Evolutionary conservation across 2,888 invertebrate species (phyloP).

Genomic region (Habroteleia sp.): DNA sequence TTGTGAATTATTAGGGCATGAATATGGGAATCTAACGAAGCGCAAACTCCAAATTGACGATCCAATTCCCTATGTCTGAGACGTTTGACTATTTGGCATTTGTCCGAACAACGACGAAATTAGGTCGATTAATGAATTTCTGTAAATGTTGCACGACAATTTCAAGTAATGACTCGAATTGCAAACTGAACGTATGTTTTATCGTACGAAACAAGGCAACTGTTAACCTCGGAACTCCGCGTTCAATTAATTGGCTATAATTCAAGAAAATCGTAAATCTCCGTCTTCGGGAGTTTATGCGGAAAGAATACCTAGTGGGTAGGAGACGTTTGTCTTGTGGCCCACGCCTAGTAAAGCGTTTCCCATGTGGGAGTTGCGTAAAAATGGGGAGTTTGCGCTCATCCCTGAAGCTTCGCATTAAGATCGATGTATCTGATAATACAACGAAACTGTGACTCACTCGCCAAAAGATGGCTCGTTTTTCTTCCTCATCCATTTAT

Average conservation of each 20-base stretch:
- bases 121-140: constrained; percentile 47
- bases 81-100: constrained; percentile 16
- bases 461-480: constrained; percentile 41
- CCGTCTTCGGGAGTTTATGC: constrained; percentile 54
- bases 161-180: constrained; percentile 2
- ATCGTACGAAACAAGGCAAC: constrained; percentile 18
- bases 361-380: constrained; percentile 71
- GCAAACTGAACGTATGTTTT: background rate
- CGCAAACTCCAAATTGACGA: constrained; percentile 12
- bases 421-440: constrained; percentile 59
- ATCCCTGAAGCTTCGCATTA: constrained; percentile 13
- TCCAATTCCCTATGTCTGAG: constrained; percentile 22
- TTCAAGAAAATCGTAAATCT: constrained; percentile 78
- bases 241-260: constrained; percentile 78
- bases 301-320: constrained; percentile 76
- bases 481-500: constrained; percentile 31
- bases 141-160: constrained; percentile 25
- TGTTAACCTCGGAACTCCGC: constrained; percentile 40
- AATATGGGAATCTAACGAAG: background rate
- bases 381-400: constrained; percentile 57
- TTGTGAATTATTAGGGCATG: constrained; percentile 33
- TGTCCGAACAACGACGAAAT: constrained; percentile 19
- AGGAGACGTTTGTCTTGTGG: constrained; percentile 79
- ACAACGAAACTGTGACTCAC: constrained; percentile 59
- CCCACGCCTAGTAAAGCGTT: constrained; percentile 72